Conservation (phyloP, 23 tunicate species). For the Styela plicata region DNA sequence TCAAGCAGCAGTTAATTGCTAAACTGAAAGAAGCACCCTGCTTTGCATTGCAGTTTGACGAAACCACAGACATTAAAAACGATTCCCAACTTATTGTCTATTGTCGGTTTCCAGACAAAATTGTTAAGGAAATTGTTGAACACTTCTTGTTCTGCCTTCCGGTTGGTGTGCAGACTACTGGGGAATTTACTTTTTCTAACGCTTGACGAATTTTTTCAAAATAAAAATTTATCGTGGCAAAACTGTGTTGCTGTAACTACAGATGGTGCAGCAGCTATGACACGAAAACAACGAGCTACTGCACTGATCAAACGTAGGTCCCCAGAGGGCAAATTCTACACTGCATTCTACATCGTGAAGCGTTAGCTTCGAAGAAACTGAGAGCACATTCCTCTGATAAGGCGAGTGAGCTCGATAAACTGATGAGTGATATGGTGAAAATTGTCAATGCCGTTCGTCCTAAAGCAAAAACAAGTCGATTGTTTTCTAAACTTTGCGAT, state of each 20-base stretch:
- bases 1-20: slow-evolving; percentile 42
- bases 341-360: slow-evolving; percentile 29
- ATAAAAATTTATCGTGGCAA: slow-evolving; percentile 21
- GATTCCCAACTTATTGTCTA: slow-evolving; percentile 56
- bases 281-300: not conserved
- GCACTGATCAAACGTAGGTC: slow-evolving; percentile 6
- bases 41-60: slow-evolving; percentile 63
- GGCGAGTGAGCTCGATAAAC: too few species aligned
- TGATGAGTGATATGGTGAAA: too few species aligned
- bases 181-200: slow-evolving; percentile 14
- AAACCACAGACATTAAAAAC: slow-evolving; percentile 52
- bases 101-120: slow-evolving; percentile 23
- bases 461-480: too few species aligned
- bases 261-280: slow-evolving; percentile 15
- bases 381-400: too few species aligned
- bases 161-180: slow-evolving; percentile 30
- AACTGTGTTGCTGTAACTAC: not conserved
- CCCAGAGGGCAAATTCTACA: slow-evolving; percentile 13
- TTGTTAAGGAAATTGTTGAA: slow-evolving; percentile 12
- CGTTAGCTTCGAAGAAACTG: slow-evolving; percentile 32
- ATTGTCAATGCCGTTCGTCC: too few species aligned
- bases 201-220: not conserved
- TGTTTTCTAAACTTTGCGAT: too few species aligned
- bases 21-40: slow-evolving; percentile 55
- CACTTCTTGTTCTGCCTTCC: slow-evolving; percentile 25